Conservation (phyloP, 2,888 invertebrate genomes). For the Ochlodes sylvanus region DNA sequence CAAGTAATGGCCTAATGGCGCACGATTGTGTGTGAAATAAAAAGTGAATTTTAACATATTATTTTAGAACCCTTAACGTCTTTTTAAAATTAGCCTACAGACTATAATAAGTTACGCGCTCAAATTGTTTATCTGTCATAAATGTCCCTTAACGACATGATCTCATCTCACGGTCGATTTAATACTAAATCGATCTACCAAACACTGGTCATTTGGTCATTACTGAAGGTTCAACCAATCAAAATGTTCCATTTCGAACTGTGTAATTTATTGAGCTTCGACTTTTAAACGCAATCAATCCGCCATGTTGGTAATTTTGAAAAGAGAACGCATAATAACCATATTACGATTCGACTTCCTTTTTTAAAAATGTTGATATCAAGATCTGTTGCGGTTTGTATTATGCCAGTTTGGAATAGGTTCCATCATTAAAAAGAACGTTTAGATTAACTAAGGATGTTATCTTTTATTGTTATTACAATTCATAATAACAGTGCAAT, state of each 20-base stretch:
- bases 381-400: constrained; percentile 25
- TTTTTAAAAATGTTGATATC: constrained; percentile 50
- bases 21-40: no score
- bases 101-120: neutral
- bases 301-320: constrained; percentile 77
- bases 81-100: neutral
- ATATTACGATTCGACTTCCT: constrained; percentile 60
- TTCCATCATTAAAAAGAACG: constrained; percentile 21
- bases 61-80: no score
- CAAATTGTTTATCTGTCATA: neutral
- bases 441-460: constrained; percentile 15
- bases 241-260: constrained; percentile 61
- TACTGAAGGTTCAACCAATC: constrained; percentile 68
- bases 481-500: constrained; percentile 26
- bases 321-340: constrained; percentile 51
- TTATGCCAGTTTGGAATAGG: constrained; percentile 11
- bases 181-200: constrained; percentile 80
- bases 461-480: constrained; percentile 16
- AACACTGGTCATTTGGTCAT: constrained; percentile 67
- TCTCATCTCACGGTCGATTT: constrained; percentile 80
- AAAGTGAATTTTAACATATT: no score
- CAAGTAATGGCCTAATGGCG: no score
- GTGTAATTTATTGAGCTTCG: constrained; percentile 75
- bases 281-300: constrained; percentile 71
- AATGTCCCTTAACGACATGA: constrained; percentile 52